phyloP scores from a whole-genome alignment of 2,797 vertebrate species.

The Phataginus tetradactyla region DNA sequence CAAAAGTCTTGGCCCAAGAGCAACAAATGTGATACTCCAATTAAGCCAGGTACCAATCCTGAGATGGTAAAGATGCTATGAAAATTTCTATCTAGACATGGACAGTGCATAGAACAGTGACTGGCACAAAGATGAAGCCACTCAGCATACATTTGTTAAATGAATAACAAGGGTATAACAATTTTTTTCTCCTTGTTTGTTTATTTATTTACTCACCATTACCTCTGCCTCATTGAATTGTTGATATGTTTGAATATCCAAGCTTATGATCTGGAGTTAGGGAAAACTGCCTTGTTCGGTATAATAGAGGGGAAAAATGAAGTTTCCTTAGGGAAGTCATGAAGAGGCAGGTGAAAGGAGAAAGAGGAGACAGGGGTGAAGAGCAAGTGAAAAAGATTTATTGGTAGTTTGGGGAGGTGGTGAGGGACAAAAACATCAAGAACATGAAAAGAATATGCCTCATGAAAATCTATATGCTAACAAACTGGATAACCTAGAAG shows the following conservation, averaged over 20 bases:
- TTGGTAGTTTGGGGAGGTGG: background rate
- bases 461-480: no score
- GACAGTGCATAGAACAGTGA: background rate
- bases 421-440: background rate
- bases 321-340: background rate
- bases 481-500: no score
- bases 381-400: background rate
- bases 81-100: background rate
- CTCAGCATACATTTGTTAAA: background rate
- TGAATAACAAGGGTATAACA: background rate
- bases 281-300: background rate
- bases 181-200: background rate
- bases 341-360: background rate
- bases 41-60: background rate
- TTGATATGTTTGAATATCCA: background rate
- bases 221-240: background rate
- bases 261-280: background rate
- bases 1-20: background rate
- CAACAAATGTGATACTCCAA: background rate
- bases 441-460: background rate
- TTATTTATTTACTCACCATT: background rate
- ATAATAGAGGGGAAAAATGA: background rate
- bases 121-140: background rate
- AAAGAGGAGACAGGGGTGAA: background rate
- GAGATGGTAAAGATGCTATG: background rate